Evolutionary conservation across 2,888 invertebrate genomes (phyloP), one percentile per base, ranked within the genome.

Genomic region (Pyrocoelia pectoralis): DNA sequence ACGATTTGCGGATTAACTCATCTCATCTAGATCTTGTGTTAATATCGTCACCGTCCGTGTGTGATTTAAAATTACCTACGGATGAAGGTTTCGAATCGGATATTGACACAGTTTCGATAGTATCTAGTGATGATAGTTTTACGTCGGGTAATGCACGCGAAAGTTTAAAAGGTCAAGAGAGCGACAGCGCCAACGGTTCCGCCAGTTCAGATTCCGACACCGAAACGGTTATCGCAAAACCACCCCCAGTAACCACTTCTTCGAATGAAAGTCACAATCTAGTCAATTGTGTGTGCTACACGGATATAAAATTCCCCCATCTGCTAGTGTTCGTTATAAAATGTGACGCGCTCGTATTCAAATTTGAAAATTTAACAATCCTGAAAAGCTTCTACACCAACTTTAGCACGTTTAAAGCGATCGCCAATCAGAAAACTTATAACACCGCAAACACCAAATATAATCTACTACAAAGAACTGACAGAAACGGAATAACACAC

Each of bases 71-170:
- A 49, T 29, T 60, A 14, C 18, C 65, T 2, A 19, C 58, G 1
- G 83, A 83, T 67, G 83, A 83, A 70, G 83, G 83, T n/a, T 83
- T 83, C 74, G 83, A 83, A 73, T 82, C 82, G 4, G 83, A 82
- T 65, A 78, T 81, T 38, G 83, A 83, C 67, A 81, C 75, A 53
- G 69, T 81, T 10, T 81, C 81, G 1, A 71, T 82, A 41, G 73
- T 82, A 1, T 81, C 81, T 2, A 78, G 78, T 59, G 81, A 81
- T 67, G 82, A 81, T 58, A 78, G 79, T 54, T 78, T 78, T 65
- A 73, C 72, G 8, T 68, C 72, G 43, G 66, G 69, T 43, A 67
- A 67, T 62, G 63, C 68, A 49, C 59, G 28, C 65, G 59, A 70
- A 28, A 54, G 46, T 46, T 24, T 62, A 46, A 77, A 76, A 68